A percentile compares a stretch with the other conserved stretches of the same genome.
phyloP scores from a whole-genome alignment of 2,797 vertebrate species.

The Crenuchus spilurus region DNA sequence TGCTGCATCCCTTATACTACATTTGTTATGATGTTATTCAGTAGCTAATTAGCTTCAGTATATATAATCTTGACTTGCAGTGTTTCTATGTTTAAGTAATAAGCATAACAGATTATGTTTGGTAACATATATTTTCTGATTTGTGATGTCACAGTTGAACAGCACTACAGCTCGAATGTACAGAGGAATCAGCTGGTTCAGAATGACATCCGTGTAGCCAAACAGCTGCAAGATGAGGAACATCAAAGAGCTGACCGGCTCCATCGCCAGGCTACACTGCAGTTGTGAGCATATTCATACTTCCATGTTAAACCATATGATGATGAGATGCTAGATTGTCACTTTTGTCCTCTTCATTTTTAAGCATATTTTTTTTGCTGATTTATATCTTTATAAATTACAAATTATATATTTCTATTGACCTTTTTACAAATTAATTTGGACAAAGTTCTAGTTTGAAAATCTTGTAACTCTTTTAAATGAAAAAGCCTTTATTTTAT shows the following conservation, averaged over 20 bases:
- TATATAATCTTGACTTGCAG: too few species aligned
- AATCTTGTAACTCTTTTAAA: too few species aligned
- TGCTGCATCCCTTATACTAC: too few species aligned
- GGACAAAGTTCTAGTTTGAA: too few species aligned
- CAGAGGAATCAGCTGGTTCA: constrained; percentile 81
- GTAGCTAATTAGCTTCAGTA: too few species aligned
- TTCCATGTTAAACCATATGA: not conserved
- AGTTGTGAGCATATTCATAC: constrained; percentile 58
- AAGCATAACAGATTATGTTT: not conserved
- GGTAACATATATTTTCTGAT: not conserved
- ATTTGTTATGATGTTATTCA: too few species aligned
- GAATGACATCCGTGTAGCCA: constrained; percentile 77
- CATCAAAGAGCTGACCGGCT: constrained; percentile 62
- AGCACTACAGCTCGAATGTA: constrained; percentile 80
- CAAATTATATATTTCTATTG: too few species aligned
- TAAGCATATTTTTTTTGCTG: too few species aligned
- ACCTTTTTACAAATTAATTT: too few species aligned
- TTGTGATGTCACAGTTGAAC: constrained; percentile 68
- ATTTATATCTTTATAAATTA: too few species aligned
- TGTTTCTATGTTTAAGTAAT: not conserved
- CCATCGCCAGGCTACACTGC: constrained; percentile 64
- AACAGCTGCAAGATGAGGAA: constrained; percentile 77
- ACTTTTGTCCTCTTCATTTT: too few species aligned
- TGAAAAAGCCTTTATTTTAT: too few species aligned
- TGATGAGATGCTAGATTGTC: not conserved